Percentiles rank a stretch among this genome's conserved stretches.
phyloP scores from a whole-genome alignment of 2,888 invertebrate species.

The Drosophila mettleri region DNA sequence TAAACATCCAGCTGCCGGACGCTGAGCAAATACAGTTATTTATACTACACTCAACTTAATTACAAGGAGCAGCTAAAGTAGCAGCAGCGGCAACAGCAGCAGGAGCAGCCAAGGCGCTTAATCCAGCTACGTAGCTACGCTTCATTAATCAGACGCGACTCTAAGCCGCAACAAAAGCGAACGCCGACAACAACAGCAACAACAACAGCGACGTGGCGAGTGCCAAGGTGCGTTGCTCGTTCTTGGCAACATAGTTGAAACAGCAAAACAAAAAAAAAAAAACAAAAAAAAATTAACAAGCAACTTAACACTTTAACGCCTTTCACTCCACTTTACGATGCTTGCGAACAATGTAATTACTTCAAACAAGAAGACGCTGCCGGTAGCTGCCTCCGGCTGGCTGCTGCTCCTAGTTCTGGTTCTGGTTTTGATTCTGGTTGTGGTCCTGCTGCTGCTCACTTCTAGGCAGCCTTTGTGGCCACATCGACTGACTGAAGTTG shows the following conservation, averaged over 20 bases:
- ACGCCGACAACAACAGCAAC: conserved; percentile 18
- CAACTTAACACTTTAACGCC: conserved; percentile 81
- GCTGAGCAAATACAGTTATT: conserved; percentile 70
- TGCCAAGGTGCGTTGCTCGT: conserved; percentile 26
- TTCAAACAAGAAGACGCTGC: conserved; percentile 67
- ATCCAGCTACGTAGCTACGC: conserved; percentile 76
- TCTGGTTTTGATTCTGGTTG: not conserved
- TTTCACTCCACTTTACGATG: conserved; percentile 78
- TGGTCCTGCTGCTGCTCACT: not conserved
- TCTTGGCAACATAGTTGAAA: conserved; percentile 50
- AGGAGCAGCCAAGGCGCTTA: conserved; percentile 60
- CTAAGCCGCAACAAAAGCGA: conserved; percentile 74
- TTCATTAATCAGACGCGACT: conserved; percentile 78
- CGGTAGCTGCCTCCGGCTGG: conserved; percentile 15
- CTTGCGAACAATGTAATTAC: conserved; percentile 78
- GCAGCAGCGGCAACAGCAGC: conserved; percentile 8
- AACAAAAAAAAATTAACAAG: conserved; percentile 82
- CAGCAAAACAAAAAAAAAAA: conserved; percentile 43
- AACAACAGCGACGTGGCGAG: conserved; percentile 18
- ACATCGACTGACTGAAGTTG: conserved; percentile 44
- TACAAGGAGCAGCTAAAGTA: conserved; percentile 55
- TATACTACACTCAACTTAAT: conserved; percentile 80
- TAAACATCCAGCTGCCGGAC: conserved; percentile 59
- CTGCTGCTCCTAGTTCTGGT: conserved; percentile 1
- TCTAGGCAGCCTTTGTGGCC: conserved; percentile 37